These are phyloP conservation scores for Aythya baeri DNA, from an alignment of 2,113 vertebrate species.

Conservation along the genomic window DNA sequence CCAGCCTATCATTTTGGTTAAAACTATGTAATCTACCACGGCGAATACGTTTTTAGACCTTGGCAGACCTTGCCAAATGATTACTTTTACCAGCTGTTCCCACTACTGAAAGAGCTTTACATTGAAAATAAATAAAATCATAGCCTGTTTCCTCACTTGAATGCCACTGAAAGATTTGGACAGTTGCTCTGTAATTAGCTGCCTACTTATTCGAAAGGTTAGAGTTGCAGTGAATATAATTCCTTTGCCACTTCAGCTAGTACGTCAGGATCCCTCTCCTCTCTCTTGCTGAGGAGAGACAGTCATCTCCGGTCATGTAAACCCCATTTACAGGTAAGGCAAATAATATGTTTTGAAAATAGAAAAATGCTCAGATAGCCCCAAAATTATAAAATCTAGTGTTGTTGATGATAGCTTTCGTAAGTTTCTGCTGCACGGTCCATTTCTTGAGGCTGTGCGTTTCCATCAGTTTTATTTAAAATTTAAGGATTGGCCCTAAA, in stretches of 20 bases:
- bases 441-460: neutral
- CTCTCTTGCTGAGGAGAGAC: neutral
- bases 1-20: constrained; percentile 29
- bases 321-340: neutral
- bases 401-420: neutral
- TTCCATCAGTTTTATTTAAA: neutral
- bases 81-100: constrained; percentile 53
- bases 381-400: neutral
- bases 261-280: neutral
- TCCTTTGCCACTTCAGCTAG: neutral
- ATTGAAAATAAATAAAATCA: neutral
- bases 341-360: neutral
- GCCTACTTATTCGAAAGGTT: constrained; percentile 7
- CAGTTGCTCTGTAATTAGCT: neutral
- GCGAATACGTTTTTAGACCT: neutral
- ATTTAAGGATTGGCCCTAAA: neutral
- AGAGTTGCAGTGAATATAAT: constrained; percentile 33
- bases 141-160: neutral
- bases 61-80: constrained; percentile 27
- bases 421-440: neutral
- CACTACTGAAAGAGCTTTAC: neutral
- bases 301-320: neutral
- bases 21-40: neutral
- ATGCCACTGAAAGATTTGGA: neutral
- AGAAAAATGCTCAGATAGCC: neutral